A percentile compares a stretch with the other conserved stretches of the same genome.
These are phyloP conservation scores for Oegoconia quadripuncta DNA, from an alignment of 2,888 invertebrate species.

Conservation along the genomic window DNA sequence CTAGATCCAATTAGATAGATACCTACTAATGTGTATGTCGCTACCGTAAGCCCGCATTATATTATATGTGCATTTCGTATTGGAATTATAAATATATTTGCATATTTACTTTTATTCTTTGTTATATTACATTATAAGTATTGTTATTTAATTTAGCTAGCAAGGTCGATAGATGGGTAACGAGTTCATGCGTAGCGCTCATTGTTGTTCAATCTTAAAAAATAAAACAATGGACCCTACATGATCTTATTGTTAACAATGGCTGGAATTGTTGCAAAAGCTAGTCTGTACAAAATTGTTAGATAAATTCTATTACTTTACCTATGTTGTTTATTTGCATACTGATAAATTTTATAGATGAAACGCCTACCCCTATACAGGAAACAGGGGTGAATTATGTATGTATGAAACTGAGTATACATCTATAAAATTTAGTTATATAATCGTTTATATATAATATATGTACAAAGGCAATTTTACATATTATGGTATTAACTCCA, in stretches of 20 bases:
- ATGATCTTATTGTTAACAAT: slow-evolving; percentile 30
- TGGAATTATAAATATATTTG: slow-evolving; percentile 6
- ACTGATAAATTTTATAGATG: too few relatives aligned
- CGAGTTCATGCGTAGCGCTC: slow-evolving; percentile 33
- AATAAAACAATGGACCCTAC: slow-evolving; percentile 44
- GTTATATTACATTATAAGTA: slow-evolving; percentile 16
- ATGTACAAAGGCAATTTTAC: too few relatives aligned
- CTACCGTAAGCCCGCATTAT: slow-evolving; percentile 3
- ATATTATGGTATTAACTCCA: too few relatives aligned
- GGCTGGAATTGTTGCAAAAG: slow-evolving; percentile 31
- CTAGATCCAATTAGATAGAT: too few relatives aligned
- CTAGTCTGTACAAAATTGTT: not conserved
- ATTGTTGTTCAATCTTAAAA: slow-evolving; percentile 43
- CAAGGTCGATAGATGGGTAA: slow-evolving; percentile 31
- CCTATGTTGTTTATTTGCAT: too few relatives aligned
- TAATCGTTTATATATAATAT: too few relatives aligned
- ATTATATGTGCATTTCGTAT: not conserved
- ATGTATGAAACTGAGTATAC: too few relatives aligned
- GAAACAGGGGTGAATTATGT: too few relatives aligned
- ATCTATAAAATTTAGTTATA: too few relatives aligned
- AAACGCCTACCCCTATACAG: too few relatives aligned
- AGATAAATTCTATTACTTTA: not conserved
- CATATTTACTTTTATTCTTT: slow-evolving; percentile 9
- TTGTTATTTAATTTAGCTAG: slow-evolving; percentile 21
- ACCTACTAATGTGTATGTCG: too few relatives aligned